Percentiles rank a stretch among this genome's conserved stretches.
Conservation (phyloP, 2,113 vertebrate species). For the Noctilio leporinus region DNA sequence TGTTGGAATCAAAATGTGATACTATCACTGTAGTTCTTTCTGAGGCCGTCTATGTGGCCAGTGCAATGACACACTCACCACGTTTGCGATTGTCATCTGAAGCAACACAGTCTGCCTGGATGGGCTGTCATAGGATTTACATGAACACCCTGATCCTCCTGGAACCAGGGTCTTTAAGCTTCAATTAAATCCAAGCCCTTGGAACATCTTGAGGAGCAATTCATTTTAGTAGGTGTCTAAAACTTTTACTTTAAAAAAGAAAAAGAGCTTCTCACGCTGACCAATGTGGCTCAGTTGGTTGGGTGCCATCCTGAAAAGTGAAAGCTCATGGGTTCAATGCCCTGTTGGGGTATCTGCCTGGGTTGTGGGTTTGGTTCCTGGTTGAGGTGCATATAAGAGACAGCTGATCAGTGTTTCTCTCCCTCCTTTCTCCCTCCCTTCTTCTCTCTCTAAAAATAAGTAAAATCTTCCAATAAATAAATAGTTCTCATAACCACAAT, state of each 20-base stretch:
- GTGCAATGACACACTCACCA: not conserved
- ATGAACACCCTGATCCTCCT: not conserved
- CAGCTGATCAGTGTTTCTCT: not conserved
- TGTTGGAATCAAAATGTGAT: not conserved
- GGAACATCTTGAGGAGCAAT: not conserved
- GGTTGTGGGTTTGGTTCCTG: not conserved
- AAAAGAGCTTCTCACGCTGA: not conserved
- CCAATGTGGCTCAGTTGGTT: not conserved
- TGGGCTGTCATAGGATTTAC: not conserved
- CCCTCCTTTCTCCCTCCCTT: not conserved
- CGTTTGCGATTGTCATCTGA: not conserved
- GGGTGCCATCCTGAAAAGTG: not conserved
- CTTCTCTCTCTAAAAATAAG: not conserved
- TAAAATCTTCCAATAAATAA: not conserved
- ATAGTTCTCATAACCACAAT: not conserved
- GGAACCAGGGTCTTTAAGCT: not conserved
- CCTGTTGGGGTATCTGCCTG: not conserved
- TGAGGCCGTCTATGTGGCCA: not conserved
- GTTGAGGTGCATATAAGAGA: not conserved
- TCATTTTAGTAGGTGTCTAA: not conserved
- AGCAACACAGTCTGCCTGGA: not conserved
- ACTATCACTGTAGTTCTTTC: not conserved
- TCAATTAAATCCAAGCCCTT: not conserved
- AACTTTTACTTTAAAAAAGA: slow-evolving; percentile 3
- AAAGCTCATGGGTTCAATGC: not conserved